Conservation (phyloP, 2,888 invertebrate genomes). For the Acleris emargana region DNA sequence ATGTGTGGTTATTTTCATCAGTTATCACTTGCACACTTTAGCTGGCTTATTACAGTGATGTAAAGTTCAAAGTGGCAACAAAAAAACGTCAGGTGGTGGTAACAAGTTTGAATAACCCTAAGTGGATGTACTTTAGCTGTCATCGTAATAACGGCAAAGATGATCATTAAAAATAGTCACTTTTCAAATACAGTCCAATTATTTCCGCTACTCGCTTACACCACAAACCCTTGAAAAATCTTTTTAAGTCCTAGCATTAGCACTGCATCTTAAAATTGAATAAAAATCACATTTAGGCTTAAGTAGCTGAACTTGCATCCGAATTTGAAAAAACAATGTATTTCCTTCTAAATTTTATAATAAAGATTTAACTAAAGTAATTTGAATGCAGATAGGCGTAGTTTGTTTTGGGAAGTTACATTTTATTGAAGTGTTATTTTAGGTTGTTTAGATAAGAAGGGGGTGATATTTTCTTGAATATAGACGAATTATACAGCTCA, state of each 20-base stretch:
- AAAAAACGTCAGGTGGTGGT: too few species aligned
- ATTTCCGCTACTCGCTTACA: not conserved
- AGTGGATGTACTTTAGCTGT: too few species aligned
- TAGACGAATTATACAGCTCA: slow-evolving; percentile 4
- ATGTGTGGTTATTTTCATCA: too few species aligned
- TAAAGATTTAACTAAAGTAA: slow-evolving; percentile 19
- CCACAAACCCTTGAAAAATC: slow-evolving; percentile 36
- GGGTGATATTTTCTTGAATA: not conserved
- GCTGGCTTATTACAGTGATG: too few species aligned
- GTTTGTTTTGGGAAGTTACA: slow-evolving; percentile 31
- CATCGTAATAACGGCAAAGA: too few species aligned
- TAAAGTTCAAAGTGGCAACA: too few species aligned
- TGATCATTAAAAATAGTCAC: too few species aligned
- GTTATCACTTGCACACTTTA: too few species aligned
- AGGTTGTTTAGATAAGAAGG: slow-evolving; percentile 16
- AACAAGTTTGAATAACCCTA: too few species aligned
- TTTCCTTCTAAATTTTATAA: slow-evolving; percentile 5
- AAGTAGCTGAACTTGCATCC: slow-evolving; percentile 23
- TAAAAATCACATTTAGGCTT: slow-evolving; percentile 64
- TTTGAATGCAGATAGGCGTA: slow-evolving; percentile 31
- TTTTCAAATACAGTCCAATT: not conserved
- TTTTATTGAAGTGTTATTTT: slow-evolving; percentile 33
- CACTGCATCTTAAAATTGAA: slow-evolving; percentile 62
- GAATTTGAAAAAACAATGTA: slow-evolving; percentile 25
- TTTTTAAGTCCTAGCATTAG: slow-evolving; percentile 56